Evolutionary conservation across 2,888 invertebrate genomes (phyloP).

Genomic region (Alsophila aescularia): DNA sequence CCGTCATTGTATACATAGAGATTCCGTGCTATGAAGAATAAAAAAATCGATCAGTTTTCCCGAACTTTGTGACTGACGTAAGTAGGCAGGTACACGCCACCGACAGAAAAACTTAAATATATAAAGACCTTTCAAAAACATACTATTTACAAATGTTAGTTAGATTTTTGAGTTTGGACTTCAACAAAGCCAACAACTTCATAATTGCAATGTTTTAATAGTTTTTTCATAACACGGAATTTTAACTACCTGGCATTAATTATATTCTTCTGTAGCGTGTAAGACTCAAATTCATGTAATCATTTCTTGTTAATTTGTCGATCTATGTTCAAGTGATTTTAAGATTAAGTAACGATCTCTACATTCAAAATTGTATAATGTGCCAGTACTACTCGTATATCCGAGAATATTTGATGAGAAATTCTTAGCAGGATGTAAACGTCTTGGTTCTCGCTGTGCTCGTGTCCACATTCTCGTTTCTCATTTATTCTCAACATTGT

Average conservation of each 20-base stretch:
- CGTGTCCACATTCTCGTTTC: too few species aligned
- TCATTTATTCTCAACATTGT: too few species aligned
- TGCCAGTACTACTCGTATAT: too few species aligned
- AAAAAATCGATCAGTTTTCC: not conserved
- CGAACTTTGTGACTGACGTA: not conserved
- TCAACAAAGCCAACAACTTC: not conserved
- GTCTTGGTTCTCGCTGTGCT: too few species aligned
- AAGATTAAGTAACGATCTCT: slow-evolving; percentile 6
- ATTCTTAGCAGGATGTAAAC: too few species aligned
- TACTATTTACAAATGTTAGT: not conserved
- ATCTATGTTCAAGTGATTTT: not conserved
- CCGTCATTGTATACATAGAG: slow-evolving; percentile 18
- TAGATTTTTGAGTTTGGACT: not conserved
- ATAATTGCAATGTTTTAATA: not conserved
- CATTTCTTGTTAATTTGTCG: not conserved
- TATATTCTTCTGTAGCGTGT: not conserved
- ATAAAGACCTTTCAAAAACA: not conserved
- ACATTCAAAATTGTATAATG: not conserved
- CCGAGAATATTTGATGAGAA: too few species aligned
- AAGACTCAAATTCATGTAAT: not conserved
- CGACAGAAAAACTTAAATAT: not conserved
- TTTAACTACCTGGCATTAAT: slow-evolving; percentile 1
- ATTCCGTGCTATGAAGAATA: slow-evolving; percentile 11
- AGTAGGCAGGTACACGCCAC: too few species aligned
- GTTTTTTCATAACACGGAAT: slow-evolving; percentile 11